Conservation (phyloP, 2,113 vertebrate genomes). For the Meleagris gallopavo region DNA sequence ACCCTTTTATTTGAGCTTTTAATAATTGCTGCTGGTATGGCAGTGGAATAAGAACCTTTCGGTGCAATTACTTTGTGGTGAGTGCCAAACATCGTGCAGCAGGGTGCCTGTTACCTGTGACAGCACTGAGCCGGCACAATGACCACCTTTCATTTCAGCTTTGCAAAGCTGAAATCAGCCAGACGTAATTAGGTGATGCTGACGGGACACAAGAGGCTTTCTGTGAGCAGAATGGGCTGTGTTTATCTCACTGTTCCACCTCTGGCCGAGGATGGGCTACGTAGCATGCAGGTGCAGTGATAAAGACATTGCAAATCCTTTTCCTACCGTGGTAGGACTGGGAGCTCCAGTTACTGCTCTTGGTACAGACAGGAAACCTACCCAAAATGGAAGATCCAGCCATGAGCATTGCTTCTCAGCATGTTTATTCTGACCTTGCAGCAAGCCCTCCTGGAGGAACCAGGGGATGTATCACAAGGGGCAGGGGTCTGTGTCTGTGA, state of each 20-base stretch:
- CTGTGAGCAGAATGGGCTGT: not conserved
- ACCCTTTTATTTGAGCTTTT: not conserved
- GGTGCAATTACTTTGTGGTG: accelerated
- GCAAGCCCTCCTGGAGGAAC: not conserved
- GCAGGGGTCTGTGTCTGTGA: accelerated
- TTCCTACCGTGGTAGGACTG: not conserved
- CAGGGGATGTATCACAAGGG: not conserved
- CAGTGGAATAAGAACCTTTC: not conserved
- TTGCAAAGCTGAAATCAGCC: not conserved
- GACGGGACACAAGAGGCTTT: not conserved
- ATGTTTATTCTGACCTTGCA: not conserved
- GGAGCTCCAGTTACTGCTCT: accelerated
- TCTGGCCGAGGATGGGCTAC: not conserved
- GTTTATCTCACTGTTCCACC: not conserved
- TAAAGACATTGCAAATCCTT: not conserved
- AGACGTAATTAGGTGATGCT: not conserved
- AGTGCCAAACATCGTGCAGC: not conserved
- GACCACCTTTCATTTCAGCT: not conserved
- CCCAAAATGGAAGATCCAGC: not conserved
- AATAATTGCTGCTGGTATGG: accelerated
- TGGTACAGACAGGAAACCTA: not conserved
- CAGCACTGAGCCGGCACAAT: not conserved
- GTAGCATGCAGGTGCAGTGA: not conserved
- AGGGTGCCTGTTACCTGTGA: not conserved
- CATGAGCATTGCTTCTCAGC: accelerated